Evolutionary conservation across 1,140 invertebrate genomes (phyloP).

Genomic region (Bombus waltoni): DNA sequence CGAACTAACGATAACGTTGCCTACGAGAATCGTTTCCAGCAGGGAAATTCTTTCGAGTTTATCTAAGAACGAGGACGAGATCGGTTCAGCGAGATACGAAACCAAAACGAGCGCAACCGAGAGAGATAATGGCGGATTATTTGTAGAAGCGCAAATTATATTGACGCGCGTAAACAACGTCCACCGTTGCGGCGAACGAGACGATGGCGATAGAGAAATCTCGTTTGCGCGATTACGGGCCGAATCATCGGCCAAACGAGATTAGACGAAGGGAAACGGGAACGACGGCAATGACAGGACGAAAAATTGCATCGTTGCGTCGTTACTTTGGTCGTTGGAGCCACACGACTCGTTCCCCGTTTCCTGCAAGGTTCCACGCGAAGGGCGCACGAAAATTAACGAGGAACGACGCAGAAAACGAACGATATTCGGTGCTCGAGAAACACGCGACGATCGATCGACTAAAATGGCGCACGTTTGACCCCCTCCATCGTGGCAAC

Average conservation of each 20-base stretch:
- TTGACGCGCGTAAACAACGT: not conserved
- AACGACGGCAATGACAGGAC: not conserved
- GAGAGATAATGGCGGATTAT: constrained; percentile 12
- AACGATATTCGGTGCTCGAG: not conserved
- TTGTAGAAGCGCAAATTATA: constrained; percentile 16
- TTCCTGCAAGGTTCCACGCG: not conserved
- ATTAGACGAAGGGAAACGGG: not conserved
- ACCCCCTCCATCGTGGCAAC: too few relatives aligned
- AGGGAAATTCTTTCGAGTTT: not conserved
- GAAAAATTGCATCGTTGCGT: constrained; percentile 28
- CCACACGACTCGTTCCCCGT: not conserved
- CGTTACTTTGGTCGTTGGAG: not conserved
- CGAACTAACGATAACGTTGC: too few relatives aligned
- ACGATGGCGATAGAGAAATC: not conserved
- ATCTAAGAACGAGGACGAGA: not conserved
- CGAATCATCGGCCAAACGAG: not conserved
- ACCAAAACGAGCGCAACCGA: not conserved
- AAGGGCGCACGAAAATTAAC: not conserved
- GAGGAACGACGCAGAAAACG: constrained; percentile 6
- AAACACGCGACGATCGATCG: not conserved
- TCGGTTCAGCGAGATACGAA: not conserved
- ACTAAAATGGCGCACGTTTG: not conserved
- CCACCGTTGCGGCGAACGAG: not conserved
- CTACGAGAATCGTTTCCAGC: not conserved
- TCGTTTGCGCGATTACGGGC: not conserved